Conservation (phyloP, 2,888 invertebrate genomes). For the Megamerina dolium region DNA sequence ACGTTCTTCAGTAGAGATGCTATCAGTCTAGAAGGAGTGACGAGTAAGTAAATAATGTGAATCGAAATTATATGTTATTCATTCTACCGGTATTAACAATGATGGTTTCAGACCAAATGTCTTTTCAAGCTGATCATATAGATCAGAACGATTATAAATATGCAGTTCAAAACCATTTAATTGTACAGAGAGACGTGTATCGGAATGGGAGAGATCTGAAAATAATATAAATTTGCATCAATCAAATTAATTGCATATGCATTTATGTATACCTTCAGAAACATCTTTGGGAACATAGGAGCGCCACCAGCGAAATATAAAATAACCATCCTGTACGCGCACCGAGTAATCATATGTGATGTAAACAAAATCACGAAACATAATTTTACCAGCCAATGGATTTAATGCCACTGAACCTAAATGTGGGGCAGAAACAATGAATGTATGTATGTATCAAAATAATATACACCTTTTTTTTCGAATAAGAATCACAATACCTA, state of each 20-base stretch:
- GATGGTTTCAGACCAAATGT: conserved; percentile 77
- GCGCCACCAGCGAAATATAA: conserved; percentile 97
- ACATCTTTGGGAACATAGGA: conserved; percentile 92
- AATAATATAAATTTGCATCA: conserved; percentile 17
- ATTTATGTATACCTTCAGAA: conserved; percentile 67
- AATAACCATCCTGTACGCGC: conserved; percentile 91
- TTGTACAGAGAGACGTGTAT: conserved; percentile 83
- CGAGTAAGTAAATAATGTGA: neutral
- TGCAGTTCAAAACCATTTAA: conserved; percentile 93
- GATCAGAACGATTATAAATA: conserved; percentile 84
- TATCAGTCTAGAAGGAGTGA: conserved; percentile 49
- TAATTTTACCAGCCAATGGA: conserved; percentile 95
- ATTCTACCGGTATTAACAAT: conserved; percentile 56
- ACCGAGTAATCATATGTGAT: conserved; percentile 90
- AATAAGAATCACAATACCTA: conserved; percentile 54
- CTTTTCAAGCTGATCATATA: conserved; percentile 82
- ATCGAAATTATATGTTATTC: neutral
- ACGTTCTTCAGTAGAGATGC: conserved; percentile 52
- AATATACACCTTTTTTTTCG: neutral
- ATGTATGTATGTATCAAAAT: conserved; percentile 6
- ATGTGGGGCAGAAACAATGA: conserved; percentile 31
- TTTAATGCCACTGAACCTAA: conserved; percentile 89
- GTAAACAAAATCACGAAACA: conserved; percentile 94
- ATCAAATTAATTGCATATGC: neutral
- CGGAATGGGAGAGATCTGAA: conserved; percentile 89